Evolutionary conservation across 2,888 invertebrate species (phyloP).

Genomic region (Portevinia maculata): DNA sequence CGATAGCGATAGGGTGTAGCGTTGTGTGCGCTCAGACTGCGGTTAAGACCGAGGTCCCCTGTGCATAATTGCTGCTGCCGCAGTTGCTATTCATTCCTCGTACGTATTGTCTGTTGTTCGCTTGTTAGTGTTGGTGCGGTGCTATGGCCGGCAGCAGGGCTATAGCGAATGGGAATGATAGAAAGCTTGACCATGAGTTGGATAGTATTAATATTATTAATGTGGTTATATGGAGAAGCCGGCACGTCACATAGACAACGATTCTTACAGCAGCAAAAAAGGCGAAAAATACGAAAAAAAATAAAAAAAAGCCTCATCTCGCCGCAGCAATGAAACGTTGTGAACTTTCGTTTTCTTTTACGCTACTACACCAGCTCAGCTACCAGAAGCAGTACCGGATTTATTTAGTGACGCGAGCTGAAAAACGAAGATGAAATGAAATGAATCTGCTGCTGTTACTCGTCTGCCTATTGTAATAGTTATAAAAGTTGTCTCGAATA

Average conservation of each 20-base stretch:
- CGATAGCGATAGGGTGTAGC: conserved; percentile 44
- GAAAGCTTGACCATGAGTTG: conserved; percentile 70
- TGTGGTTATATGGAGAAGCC: conserved; percentile 59
- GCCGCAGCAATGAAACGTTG: conserved; percentile 35
- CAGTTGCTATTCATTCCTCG: conserved; percentile 40
- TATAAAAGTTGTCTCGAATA: conserved; percentile 44
- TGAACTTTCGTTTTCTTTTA: conserved; percentile 73
- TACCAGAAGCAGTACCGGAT: conserved; percentile 30
- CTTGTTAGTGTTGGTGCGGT: neutral
- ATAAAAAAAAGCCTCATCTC: conserved; percentile 42
- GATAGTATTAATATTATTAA: conserved; percentile 63
- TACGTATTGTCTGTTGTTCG: conserved; percentile 40
- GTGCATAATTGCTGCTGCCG: conserved; percentile 22
- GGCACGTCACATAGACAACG: conserved; percentile 58
- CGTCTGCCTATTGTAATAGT: conserved; percentile 63
- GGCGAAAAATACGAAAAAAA: conserved; percentile 3
- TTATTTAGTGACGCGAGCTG: conserved; percentile 13
- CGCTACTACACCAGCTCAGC: conserved; percentile 65
- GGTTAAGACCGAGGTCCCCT: conserved; percentile 17
- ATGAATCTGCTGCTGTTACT: conserved; percentile 60
- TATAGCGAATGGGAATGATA: conserved; percentile 47
- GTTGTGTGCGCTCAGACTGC: conserved; percentile 30
- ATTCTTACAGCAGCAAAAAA: conserved; percentile 26
- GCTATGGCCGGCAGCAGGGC: conserved; percentile 8
- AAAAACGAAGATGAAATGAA: conserved; percentile 61